These are phyloP conservation scores for Drosophila macrospina DNA, from an alignment of 2,888 invertebrate genomes.

Conservation along the genomic window DNA sequence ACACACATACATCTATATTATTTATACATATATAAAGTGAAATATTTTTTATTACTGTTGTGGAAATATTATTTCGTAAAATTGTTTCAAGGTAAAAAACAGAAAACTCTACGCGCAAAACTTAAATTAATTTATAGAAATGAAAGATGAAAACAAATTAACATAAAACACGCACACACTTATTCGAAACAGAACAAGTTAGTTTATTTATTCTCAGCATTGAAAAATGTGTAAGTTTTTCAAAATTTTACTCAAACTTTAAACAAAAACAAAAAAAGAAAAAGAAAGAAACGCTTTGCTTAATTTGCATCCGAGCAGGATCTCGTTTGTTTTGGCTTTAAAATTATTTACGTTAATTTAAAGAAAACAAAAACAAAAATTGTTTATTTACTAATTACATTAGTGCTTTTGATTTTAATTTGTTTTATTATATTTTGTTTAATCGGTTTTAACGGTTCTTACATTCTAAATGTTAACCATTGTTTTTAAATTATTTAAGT, in stretches of 20 bases:
- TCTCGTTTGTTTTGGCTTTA: slow-evolving; percentile 83
- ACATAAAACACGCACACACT: slow-evolving; percentile 38
- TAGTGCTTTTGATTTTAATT: slow-evolving; percentile 46
- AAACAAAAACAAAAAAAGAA: slow-evolving; percentile 1
- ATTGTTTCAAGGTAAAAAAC: slow-evolving; percentile 54
- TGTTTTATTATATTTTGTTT: slow-evolving; percentile 35
- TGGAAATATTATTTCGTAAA: slow-evolving; percentile 68
- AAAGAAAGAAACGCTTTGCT: slow-evolving; percentile 55
- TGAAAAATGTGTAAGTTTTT: slow-evolving; percentile 55
- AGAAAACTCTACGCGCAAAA: slow-evolving; percentile 70
- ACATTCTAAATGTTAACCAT: slow-evolving; percentile 75
- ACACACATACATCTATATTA: slow-evolving; percentile 46
- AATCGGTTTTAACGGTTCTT: slow-evolving; percentile 56
- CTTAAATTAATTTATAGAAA: slow-evolving; percentile 71
- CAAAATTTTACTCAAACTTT: slow-evolving; percentile 59
- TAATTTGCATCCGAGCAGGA: slow-evolving; percentile 83
- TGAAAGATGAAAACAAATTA: slow-evolving; percentile 30
- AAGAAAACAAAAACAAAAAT: slow-evolving; percentile 26
- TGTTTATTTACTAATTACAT: slow-evolving; percentile 64
- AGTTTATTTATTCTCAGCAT: slow-evolving; percentile 66
- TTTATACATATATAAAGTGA: slow-evolving; percentile 65
- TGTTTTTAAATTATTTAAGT: slow-evolving; percentile 74
- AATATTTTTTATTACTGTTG: slow-evolving; percentile 65
- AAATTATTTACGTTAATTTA: slow-evolving; percentile 66
- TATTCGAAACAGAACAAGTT: slow-evolving; percentile 52